Conservation (phyloP, 2,113 vertebrate species). For the Rynchops niger region DNA sequence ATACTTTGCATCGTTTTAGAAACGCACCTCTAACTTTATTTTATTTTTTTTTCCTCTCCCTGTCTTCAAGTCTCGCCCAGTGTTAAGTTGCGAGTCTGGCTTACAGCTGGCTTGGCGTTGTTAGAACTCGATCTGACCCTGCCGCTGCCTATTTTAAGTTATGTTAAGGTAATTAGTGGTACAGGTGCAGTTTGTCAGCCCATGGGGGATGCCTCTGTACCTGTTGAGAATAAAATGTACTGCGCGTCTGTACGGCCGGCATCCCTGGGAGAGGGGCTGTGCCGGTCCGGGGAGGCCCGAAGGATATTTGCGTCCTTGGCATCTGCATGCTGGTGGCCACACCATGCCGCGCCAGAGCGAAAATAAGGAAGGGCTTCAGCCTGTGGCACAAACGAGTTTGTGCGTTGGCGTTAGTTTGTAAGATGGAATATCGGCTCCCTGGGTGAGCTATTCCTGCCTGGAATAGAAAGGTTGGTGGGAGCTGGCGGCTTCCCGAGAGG, state of each 20-base stretch:
- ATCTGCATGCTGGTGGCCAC: not conserved
- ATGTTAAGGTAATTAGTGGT: not conserved
- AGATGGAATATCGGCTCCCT: not conserved
- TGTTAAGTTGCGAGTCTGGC: not conserved
- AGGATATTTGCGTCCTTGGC: not conserved
- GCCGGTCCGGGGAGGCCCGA: fast-evolving
- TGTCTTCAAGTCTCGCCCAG: fast-evolving
- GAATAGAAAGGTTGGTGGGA: not conserved
- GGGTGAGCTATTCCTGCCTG: not conserved
- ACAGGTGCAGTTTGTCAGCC: not conserved
- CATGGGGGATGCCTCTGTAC: fast-evolving
- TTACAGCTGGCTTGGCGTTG: not conserved
- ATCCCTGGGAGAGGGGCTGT: not conserved
- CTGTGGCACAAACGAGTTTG: not conserved
- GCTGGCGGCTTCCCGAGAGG: not conserved
- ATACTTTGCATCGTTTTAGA: not conserved
- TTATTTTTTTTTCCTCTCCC: not conserved
- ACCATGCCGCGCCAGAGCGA: fast-evolving
- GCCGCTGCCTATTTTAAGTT: not conserved
- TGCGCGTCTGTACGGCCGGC: fast-evolving
- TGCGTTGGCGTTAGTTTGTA: not conserved
- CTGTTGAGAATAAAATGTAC: not conserved
- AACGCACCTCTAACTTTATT: not conserved
- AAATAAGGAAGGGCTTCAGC: not conserved
- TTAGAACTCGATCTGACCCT: not conserved